Evolutionary conservation across 2,888 invertebrate species (phyloP).

Genomic region (Salpingus planirostris): DNA sequence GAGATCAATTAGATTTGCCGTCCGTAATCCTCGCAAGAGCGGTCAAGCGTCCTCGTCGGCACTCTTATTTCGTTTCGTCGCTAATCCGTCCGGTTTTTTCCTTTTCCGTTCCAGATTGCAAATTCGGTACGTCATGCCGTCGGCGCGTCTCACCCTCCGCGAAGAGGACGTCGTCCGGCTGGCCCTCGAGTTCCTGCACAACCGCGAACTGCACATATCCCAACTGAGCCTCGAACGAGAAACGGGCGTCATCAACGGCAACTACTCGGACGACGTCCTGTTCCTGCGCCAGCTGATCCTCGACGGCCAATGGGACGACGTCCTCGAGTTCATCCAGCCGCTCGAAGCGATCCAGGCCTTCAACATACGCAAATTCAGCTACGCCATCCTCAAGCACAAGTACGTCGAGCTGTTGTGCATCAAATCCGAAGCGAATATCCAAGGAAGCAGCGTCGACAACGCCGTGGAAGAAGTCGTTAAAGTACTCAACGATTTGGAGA

Average conservation of each 20-base stretch:
- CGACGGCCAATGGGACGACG: constrained; percentile 98
- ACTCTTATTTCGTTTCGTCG: too few species aligned
- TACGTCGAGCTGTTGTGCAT: constrained; percentile 91
- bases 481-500: constrained; percentile 81
- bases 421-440: constrained; percentile 80
- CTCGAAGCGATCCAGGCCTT: constrained; percentile 74
- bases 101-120: constrained; percentile 35
- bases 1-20: too few species aligned
- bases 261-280: constrained; percentile 87
- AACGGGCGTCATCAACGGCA: constrained; percentile 89
- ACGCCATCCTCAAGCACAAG: constrained; percentile 82
- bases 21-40: constrained; percentile 9
- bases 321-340: constrained; percentile 91
- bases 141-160: constrained; percentile 73
- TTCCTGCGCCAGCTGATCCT: constrained; percentile 90
- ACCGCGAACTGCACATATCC: constrained; percentile 85
- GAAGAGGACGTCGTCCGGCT: constrained; percentile 85
- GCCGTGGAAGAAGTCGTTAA: constrained; percentile 92
- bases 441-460: constrained; percentile 75
- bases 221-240: constrained; percentile 87
- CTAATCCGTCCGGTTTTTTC: too few species aligned
- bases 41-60: too few species aligned
- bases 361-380: constrained; percentile 76
- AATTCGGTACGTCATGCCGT: constrained; percentile 60
- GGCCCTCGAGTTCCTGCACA: constrained; percentile 77